Base-by-base conservation (phyloP, 53 echinoderm and acorn worm genomes). In the Paracentrotus lividus region DNA sequence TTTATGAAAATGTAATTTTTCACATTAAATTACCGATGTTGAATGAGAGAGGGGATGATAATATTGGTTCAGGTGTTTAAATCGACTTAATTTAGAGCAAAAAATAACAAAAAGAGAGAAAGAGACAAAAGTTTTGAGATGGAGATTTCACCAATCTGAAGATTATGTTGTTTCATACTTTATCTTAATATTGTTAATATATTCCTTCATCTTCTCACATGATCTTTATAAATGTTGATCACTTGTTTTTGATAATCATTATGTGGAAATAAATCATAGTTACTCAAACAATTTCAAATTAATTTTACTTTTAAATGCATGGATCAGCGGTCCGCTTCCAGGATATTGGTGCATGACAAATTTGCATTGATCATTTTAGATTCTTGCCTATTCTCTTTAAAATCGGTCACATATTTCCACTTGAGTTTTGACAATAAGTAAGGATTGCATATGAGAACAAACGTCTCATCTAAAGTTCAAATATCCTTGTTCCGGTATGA, bases 341-440 rank as follows among this genome's bases (percentile, higher is more conserved):
- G 72, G 21, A 16, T 38, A 5, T n/a, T 21, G 5, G 40, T 36
- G 64, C 72, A 36, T 5, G 14, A 38, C 34, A 69, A 69, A 36
- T 38, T 40, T 10, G 69, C 38, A 36, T 36, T 26, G 20, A 15
- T 29, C 5, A 36, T 36, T 38, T 72, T 4, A 72, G 40, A 6
- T 6, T 40, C 15, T 40, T 36, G 21, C 40, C 64, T 36, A 38
- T 72, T 72, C 40, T 16, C 12, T 20, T 10, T 4, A 36, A 72
- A 72, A 72, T 72, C 72, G 72, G 72, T 72, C 72, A 72, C 36
- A 72, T 72, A 66, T 66, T 72, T 72, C 5, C 2, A 16, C 66
- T 5, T 18, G 15, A 15, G 3, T 72, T 72, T 72, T 20, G 21
- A 72, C 72, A 69, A 38, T 16, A 40, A 38, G 40, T 18, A 36